phyloP scores from a whole-genome alignment of 2,888 invertebrate species.

The Colletes collaris region DNA sequence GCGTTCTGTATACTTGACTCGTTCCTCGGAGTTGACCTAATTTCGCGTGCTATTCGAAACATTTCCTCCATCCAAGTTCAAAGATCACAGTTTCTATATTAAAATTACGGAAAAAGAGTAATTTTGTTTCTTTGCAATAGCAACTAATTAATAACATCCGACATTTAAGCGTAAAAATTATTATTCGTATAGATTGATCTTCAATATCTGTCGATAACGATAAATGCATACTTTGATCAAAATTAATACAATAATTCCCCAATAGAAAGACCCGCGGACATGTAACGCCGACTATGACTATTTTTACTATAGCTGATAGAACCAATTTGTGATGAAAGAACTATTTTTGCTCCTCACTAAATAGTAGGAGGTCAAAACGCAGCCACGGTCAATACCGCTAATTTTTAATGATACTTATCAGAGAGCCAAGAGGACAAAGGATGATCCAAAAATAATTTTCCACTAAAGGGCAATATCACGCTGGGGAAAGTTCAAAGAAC shows the following conservation, averaged over 20 bases:
- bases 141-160: too few species aligned
- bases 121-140: too few species aligned
- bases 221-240: not conserved
- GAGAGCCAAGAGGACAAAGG: not conserved
- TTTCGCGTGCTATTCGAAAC: not conserved
- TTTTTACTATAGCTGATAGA: constrained; percentile 7
- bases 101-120: too few species aligned
- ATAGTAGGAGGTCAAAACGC: not conserved
- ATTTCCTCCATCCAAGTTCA: constrained; percentile 14
- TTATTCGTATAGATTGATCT: too few species aligned
- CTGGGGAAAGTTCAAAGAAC: not conserved
- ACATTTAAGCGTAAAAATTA: too few species aligned
- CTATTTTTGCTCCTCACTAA: not conserved
- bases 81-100: not conserved
- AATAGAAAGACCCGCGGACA: constrained; percentile 13
- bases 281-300: constrained; percentile 17
- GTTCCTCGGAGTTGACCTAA: constrained; percentile 2
- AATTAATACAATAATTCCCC: not conserved
- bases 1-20: constrained; percentile 25
- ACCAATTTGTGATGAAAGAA: constrained; percentile 14
- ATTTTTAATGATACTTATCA: constrained; percentile 12
- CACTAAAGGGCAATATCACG: constrained; percentile 1
- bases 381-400: constrained; percentile 1
- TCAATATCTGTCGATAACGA: not conserved
- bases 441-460: constrained; percentile 15